These are phyloP conservation scores for Luffia ferchaultella DNA, from an alignment of 2,888 invertebrate genomes.

Conservation along the genomic window DNA sequence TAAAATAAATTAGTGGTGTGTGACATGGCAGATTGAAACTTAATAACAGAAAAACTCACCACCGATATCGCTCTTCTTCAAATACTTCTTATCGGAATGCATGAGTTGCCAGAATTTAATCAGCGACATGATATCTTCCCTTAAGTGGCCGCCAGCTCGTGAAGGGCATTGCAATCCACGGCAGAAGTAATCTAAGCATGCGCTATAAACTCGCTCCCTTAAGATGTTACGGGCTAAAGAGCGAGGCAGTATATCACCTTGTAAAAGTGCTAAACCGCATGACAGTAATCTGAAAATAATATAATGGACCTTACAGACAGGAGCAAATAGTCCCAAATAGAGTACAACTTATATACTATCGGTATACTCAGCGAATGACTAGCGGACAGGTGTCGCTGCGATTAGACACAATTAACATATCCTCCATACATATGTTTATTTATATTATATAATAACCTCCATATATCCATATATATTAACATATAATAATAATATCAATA, in stretches of 20 bases:
- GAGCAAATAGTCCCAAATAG: neutral
- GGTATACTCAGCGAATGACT: too few species aligned
- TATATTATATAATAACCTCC: neutral
- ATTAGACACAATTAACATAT: too few species aligned
- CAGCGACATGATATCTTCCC: slow-evolving; percentile 89
- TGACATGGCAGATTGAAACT: too few species aligned
- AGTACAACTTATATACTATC: too few species aligned
- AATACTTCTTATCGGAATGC: slow-evolving; percentile 93
- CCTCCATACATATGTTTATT: too few species aligned
- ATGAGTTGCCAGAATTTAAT: slow-evolving; percentile 96
- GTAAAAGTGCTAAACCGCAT: slow-evolving; percentile 91
- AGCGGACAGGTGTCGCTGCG: too few species aligned
- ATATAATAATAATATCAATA: neutral
- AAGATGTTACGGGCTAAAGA: slow-evolving; percentile 91
- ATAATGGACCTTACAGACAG: neutral
- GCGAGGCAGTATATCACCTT: slow-evolving; percentile 89
- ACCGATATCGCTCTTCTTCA: slow-evolving; percentile 83
- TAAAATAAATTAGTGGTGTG: too few species aligned
- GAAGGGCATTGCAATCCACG: slow-evolving; percentile 89
- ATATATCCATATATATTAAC: neutral
- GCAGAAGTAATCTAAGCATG: slow-evolving; percentile 96
- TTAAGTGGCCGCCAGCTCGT: slow-evolving; percentile 76
- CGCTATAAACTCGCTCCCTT: slow-evolving; percentile 93
- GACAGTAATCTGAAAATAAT: slow-evolving; percentile 72
- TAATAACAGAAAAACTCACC: slow-evolving; percentile 48